Evolutionary conservation across 2,797 vertebrate species (phyloP).

Genomic region (Clarias pachynema): DNA sequence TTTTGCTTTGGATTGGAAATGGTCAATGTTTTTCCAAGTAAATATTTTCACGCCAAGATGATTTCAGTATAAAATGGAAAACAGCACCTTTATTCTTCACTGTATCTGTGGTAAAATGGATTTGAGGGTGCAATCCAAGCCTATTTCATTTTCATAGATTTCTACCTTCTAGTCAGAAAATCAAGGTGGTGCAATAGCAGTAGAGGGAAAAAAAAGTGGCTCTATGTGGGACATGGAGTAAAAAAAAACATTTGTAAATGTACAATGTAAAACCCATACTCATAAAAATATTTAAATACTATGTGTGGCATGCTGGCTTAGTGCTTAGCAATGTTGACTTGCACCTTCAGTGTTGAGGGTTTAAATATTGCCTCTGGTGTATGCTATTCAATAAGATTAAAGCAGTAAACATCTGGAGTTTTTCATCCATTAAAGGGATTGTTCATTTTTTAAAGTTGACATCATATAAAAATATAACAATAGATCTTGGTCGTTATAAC

Average conservation of each 20-base stretch:
- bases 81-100: neutral
- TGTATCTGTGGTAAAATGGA: neutral
- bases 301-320: too few relatives aligned
- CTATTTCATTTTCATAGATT: conserved; percentile 22
- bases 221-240: neutral
- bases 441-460: too few relatives aligned
- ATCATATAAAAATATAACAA: too few relatives aligned
- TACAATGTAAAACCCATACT: neutral
- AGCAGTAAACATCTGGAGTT: neutral
- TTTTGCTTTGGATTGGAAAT: neutral
- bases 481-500: too few relatives aligned
- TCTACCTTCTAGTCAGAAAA: conserved; percentile 18
- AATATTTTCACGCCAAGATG: neutral
- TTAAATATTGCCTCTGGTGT: too few relatives aligned
- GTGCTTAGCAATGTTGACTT: too few relatives aligned
- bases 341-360: too few relatives aligned
- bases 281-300: neutral
- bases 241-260: neutral
- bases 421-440: neutral
- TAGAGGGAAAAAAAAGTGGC: conserved; percentile 14
- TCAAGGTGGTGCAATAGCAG: neutral
- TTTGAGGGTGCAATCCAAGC: conserved; percentile 24
- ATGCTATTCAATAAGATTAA: neutral
- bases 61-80: conserved; percentile 10
- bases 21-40: neutral